Evolutionary conservation across 2,888 invertebrate species (phyloP).

Genomic region (Luperina testacea): DNA sequence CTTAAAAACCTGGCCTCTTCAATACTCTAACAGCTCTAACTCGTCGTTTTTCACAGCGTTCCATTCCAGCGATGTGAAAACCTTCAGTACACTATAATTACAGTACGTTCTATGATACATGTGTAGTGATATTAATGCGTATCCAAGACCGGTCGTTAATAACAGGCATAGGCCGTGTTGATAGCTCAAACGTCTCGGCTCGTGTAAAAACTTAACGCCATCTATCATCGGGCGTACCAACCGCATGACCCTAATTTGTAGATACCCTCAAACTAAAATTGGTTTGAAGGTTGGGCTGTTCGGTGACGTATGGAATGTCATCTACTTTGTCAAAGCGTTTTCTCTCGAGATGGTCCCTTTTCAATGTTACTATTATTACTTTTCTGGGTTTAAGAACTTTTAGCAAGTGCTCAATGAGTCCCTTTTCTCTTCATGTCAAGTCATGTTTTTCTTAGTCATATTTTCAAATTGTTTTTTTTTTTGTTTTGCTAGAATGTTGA

Average conservation of each 20-base stretch:
- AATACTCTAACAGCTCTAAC: neutral
- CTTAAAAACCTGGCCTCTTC: neutral
- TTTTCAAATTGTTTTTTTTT: neutral
- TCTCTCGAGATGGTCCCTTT: constrained; percentile 3
- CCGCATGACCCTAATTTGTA: constrained; percentile 61
- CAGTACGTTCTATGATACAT: constrained; percentile 46
- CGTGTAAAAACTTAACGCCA: constrained; percentile 67
- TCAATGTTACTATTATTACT: constrained; percentile 1
- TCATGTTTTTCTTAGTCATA: neutral
- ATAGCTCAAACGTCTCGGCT: constrained; percentile 60
- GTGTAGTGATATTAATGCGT: constrained; percentile 61
- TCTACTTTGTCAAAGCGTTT: constrained; percentile 15
- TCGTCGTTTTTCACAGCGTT: constrained; percentile 16
- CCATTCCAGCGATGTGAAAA: constrained; percentile 56
- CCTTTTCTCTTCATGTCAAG: neutral
- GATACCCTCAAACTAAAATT: constrained; percentile 48
- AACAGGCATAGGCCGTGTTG: constrained; percentile 58
- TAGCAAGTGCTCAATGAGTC: constrained; percentile 1
- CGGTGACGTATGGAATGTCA: constrained; percentile 24
- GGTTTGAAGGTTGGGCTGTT: constrained; percentile 48
- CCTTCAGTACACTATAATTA: constrained; percentile 64
- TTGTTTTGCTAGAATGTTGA: neutral
- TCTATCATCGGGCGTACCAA: constrained; percentile 65
- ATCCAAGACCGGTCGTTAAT: constrained; percentile 67
- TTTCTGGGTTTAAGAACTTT: constrained; percentile 15